These are phyloP conservation scores for Chrysolina americana DNA, from an alignment of 2,888 invertebrate genomes.

Conservation along the genomic window DNA sequence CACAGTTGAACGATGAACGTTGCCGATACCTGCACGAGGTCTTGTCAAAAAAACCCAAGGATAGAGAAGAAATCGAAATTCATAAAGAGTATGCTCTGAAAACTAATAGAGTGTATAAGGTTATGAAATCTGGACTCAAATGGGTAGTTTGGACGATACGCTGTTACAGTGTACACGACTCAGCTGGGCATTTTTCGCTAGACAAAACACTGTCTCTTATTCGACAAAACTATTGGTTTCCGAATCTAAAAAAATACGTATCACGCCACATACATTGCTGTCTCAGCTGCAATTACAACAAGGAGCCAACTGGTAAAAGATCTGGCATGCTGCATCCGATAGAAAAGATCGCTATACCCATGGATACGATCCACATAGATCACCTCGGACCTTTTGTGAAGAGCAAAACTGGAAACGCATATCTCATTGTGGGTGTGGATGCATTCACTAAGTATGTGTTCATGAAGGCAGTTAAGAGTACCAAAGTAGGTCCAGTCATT, in stretches of 20 bases:
- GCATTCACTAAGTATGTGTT: constrained; percentile 61
- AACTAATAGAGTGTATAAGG: constrained; percentile 14
- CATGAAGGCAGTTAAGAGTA: constrained; percentile 48
- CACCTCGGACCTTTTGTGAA: constrained; percentile 39
- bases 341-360: constrained; percentile 28
- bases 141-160: constrained; percentile 18
- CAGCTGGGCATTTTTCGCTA: constrained; percentile 24
- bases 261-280: constrained; percentile 29
- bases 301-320: constrained; percentile 34
- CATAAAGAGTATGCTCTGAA: constrained; percentile 24
- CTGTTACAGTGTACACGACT: constrained; percentile 25
- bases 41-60: not conserved
- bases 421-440: constrained; percentile 57
- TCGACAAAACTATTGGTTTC: constrained; percentile 43
- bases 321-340: constrained; percentile 34
- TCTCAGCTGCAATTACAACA: constrained; percentile 34
- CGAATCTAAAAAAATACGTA: constrained; percentile 39
- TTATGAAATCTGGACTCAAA: constrained; percentile 8
- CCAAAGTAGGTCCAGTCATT: constrained; percentile 31
- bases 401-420: constrained; percentile 28
- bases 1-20: constrained; percentile 19
- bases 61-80: constrained; percentile 20
- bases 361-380: constrained; percentile 41
- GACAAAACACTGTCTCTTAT: constrained; percentile 30
- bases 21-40: constrained; percentile 24